A percentile compares a stretch with the other conserved stretches of the same genome.
Conservation (phyloP, 2,888 invertebrate species). For the Ditylenchus weischeri region DNA sequence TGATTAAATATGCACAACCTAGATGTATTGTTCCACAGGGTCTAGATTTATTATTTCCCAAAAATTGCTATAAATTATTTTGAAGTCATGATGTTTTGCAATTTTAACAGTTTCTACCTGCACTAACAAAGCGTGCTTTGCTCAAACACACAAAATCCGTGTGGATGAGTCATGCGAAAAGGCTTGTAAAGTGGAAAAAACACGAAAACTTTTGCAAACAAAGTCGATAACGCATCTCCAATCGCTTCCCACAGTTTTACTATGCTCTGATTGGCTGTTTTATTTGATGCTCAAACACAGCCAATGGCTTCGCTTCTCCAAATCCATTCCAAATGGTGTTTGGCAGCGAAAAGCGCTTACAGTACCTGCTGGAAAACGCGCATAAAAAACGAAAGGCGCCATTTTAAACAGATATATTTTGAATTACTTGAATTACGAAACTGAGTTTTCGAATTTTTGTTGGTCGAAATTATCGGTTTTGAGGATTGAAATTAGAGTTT, state of each 20-base stretch:
- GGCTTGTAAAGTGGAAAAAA: too few relatives aligned
- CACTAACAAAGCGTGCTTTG: too few relatives aligned
- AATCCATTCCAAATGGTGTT: conserved; percentile 9
- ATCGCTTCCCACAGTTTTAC: neutral
- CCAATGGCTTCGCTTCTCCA: conserved; percentile 5
- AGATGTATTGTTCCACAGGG: too few relatives aligned
- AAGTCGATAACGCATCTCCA: conserved; percentile 12
- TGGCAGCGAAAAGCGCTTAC: neutral
- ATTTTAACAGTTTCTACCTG: too few relatives aligned
- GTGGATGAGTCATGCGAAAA: too few relatives aligned
- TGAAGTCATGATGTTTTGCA: too few relatives aligned
- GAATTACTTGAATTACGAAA: neutral
- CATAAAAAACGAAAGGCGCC: neutral
- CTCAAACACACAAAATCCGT: too few relatives aligned
- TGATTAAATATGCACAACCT: too few relatives aligned
- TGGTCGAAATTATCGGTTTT: neutral
- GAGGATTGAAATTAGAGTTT: too few relatives aligned
- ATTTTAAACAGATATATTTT: conserved; percentile 5
- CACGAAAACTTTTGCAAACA: conserved; percentile 1
- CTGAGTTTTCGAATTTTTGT: neutral
- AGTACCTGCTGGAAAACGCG: neutral
- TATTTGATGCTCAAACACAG: neutral
- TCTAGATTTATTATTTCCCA: too few relatives aligned
- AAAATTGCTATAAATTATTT: too few relatives aligned
- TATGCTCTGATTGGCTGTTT: conserved; percentile 10